These are phyloP conservation scores for Cydia strobilella DNA, from an alignment of 1,140 invertebrate species.

Conservation along the genomic window DNA sequence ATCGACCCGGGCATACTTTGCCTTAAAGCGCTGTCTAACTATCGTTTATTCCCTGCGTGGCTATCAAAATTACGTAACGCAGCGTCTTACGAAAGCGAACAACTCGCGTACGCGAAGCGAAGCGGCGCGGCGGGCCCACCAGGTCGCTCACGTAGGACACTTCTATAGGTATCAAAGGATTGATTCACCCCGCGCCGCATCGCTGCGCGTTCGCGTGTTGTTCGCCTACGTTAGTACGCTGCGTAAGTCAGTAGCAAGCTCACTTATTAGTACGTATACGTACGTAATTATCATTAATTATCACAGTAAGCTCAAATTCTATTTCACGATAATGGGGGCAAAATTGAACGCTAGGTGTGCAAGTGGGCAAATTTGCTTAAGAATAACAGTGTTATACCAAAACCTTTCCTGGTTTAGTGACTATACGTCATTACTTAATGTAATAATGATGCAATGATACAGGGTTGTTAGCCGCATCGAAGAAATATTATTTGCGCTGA, in stretches of 20 bases:
- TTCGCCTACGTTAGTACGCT: too few species aligned
- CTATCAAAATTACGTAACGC: not conserved
- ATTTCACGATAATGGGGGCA: not conserved
- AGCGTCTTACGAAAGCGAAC: too few species aligned
- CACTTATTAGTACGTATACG: not conserved
- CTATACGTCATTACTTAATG: too few species aligned
- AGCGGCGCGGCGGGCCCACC: too few species aligned
- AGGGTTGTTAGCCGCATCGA: too few species aligned
- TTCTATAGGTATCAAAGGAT: too few species aligned
- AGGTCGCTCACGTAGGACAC: too few species aligned
- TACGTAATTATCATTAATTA: not conserved
- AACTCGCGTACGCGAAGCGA: too few species aligned
- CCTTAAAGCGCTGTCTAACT: not conserved
- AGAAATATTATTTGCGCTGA: too few species aligned
- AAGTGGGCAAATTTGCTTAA: not conserved
- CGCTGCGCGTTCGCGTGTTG: too few species aligned
- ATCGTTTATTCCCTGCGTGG: not conserved
- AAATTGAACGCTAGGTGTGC: not conserved
- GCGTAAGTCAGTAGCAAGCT: slow-evolving; percentile 21
- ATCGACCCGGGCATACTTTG: not conserved
- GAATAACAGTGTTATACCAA: slow-evolving; percentile 25
- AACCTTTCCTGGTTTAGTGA: not conserved
- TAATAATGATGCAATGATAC: too few species aligned
- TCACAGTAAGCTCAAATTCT: not conserved
- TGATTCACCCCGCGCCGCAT: too few species aligned